Evolutionary conservation across 1,140 invertebrate species (phyloP).

Genomic region (Orius insidiosus): DNA sequence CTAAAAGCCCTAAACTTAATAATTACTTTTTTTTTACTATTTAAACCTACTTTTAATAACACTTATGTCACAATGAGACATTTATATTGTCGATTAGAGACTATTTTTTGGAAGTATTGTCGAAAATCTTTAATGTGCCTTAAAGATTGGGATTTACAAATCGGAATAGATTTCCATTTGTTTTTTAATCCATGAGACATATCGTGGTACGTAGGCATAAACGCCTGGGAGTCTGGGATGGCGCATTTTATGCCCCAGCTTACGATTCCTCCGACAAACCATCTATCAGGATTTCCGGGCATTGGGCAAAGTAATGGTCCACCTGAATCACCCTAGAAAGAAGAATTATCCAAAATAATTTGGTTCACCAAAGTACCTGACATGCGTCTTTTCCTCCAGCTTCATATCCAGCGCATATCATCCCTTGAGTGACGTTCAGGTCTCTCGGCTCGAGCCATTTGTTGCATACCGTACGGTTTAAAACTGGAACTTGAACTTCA

Average conservation of each 20-base stretch:
- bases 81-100: background rate
- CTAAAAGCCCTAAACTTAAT: conserved; percentile 13
- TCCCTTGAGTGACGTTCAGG: conserved; percentile 68
- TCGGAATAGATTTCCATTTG: conserved; percentile 33
- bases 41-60: background rate
- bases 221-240: conserved; percentile 68
- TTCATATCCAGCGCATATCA: conserved; percentile 77
- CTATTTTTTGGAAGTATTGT: background rate
- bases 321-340: conserved; percentile 56
- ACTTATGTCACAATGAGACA: background rate
- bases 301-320: conserved; percentile 51
- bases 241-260: conserved; percentile 83
- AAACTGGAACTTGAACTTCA: conserved; percentile 66
- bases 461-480: conserved; percentile 63
- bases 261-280: conserved; percentile 73
- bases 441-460: conserved; percentile 61
- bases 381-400: conserved; percentile 80
- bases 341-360: conserved; percentile 5
- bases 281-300: conserved; percentile 41
- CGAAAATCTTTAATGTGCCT: background rate
- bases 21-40: background rate
- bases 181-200: conserved; percentile 62
- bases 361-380: conserved; percentile 42
- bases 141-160: conserved; percentile 1
- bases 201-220: conserved; percentile 70